Base-by-base conservation (phyloP, 2,113 vertebrate species). In the Psittacula cyanocephala region DNA sequence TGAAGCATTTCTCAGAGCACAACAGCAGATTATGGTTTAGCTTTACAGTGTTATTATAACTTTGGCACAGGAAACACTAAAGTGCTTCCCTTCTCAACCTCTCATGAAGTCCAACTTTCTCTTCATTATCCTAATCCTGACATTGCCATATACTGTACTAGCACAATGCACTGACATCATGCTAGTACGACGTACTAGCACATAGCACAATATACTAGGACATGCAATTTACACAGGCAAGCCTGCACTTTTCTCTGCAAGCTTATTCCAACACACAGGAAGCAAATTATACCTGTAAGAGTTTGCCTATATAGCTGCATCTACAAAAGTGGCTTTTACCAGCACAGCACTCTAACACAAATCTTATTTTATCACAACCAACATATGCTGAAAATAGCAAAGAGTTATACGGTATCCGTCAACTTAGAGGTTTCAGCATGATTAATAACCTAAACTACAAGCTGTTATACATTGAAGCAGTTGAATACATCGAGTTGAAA, bases 381-480 rank as follows among this genome's bases (percentile, higher is more conserved):
- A 65, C 20, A 37, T 6, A 27, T 2, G 28, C 62, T 44, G 43
- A 16, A 60, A 88, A 50, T 4, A 84, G n/a, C 59, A 79, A 44
- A 68, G 31, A 24, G 9, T 19, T 67, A 31, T 4, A 37, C 84
- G 55, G 35, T 29, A 53, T 17, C 39, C 43, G 64, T 86, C 76
- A 70, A 6, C 46, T 33, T 15, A 3, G 5, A 49, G 6, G 16
- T 28, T 52, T 59, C 67, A 72, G 60, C 16, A 17, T 0, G 0
- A 75, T 55, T 79, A 46, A 59, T 27, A 67, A 74, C 17, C 31
- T 52, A 5, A 65, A 68, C 49, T 13, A 47, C 0, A 80, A 68
- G 47, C 24, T 68, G 14, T 43, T 59, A 2, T 14, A 43, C 31
- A 31, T 43, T 0, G 0, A 29, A 24, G 53, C 0, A 0, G 68